These are phyloP conservation scores for Piprites chloris DNA, from an alignment of 2,113 vertebrate genomes.

Conservation along the genomic window DNA sequence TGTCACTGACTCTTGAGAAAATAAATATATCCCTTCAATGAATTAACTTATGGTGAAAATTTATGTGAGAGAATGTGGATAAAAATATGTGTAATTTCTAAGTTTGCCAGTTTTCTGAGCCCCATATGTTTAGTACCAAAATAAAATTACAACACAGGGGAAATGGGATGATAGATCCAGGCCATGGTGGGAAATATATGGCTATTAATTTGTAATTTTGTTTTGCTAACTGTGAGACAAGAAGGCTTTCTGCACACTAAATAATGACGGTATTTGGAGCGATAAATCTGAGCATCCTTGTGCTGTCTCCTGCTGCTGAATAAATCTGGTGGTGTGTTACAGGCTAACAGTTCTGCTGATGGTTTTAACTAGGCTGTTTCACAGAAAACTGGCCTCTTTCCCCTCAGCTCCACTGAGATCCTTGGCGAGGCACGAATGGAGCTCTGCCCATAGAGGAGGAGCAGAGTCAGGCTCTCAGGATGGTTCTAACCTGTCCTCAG, in stretches of 20 bases:
- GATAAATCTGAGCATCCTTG: conserved; percentile 60
- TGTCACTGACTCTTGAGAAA: neutral
- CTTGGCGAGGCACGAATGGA: neutral
- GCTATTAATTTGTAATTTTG: conserved; percentile 63
- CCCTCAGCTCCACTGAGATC: neutral
- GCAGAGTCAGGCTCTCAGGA: conserved; percentile 34
- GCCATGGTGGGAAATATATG: conserved; percentile 31
- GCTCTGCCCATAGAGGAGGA: neutral
- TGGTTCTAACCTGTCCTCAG: conserved; percentile 5
- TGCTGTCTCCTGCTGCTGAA: conserved; percentile 35
- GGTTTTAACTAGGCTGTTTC: conserved; percentile 38
- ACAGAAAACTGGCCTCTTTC: neutral
- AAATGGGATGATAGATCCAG: conserved; percentile 36
- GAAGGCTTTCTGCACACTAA: conserved; percentile 20
- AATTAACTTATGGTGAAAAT: neutral
- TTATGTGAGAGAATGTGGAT: neutral
- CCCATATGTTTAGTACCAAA: conserved; percentile 52
- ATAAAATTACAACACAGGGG: conserved; percentile 42
- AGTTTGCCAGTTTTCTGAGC: conserved; percentile 19
- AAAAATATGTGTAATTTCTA: conserved; percentile 4
- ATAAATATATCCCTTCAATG: neutral
- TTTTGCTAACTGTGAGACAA: conserved; percentile 63
- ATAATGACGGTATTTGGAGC: conserved; percentile 49
- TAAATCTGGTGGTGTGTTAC: conserved; percentile 48
- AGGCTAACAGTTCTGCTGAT: conserved; percentile 3